A percentile compares a stretch with the other conserved stretches of the same genome.
phyloP scores from a whole-genome alignment of 2,888 invertebrate species.

The Junonia oenone region DNA sequence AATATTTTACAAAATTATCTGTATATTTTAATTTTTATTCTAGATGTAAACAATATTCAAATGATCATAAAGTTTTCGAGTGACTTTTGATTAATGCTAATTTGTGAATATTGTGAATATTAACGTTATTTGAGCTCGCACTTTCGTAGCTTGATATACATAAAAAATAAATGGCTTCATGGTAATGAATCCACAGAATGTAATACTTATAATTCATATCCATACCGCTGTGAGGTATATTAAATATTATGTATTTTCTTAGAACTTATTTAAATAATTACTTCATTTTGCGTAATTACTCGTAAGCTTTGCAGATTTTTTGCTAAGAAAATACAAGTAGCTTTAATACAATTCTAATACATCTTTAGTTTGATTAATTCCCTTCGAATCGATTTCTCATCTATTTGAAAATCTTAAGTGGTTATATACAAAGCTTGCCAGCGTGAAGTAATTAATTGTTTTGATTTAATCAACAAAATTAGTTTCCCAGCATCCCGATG shows the following conservation, averaged over 20 bases:
- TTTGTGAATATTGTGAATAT: background rate
- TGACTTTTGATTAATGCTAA: background rate
- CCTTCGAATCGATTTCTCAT: too few species aligned
- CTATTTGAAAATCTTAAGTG: background rate
- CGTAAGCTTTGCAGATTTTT: background rate
- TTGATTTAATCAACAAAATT: constrained; percentile 12
- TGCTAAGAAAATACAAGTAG: background rate
- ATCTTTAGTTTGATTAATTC: background rate
- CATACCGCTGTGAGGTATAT: background rate
- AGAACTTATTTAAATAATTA: background rate
- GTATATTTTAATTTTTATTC: background rate
- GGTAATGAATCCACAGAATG: background rate
- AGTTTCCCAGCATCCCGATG: constrained; percentile 6
- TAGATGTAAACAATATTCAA: constrained; percentile 1
- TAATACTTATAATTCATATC: background rate
- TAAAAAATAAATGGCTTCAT: background rate
- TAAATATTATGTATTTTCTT: background rate
- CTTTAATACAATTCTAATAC: background rate
- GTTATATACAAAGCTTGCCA: background rate
- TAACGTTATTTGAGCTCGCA: background rate
- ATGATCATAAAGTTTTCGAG: background rate
- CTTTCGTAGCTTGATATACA: background rate
- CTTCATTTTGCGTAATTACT: background rate
- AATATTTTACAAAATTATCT: constrained; percentile 33
- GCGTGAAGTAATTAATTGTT: constrained; percentile 9